Evolutionary conservation across 1,140 invertebrate species (phyloP).

Genomic region (Galendromus occidentalis): DNA sequence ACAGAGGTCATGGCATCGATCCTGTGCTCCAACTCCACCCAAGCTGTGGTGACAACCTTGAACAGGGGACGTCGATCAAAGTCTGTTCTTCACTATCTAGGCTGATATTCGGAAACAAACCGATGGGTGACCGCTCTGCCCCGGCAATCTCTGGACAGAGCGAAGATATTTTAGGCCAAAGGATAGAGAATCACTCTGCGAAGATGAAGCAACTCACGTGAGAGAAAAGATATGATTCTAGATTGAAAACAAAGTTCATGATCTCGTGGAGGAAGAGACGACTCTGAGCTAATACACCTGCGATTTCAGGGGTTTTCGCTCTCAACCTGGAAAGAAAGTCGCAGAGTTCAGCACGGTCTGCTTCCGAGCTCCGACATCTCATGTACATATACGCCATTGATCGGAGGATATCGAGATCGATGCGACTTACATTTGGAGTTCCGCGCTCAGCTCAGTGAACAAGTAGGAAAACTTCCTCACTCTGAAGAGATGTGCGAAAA

Average conservation of each 20-base stretch:
- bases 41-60: background rate
- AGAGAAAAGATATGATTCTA: slow-evolving; percentile 3
- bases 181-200: too few species aligned
- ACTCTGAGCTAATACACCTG: background rate
- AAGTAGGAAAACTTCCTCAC: background rate
- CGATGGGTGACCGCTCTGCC: too few species aligned
- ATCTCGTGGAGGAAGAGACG: background rate
- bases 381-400: too few species aligned
- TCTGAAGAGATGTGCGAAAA: background rate
- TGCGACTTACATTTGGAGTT: slow-evolving; percentile 1
- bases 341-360: background rate
- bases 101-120: too few species aligned
- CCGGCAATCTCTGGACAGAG: too few species aligned
- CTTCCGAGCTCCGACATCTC: too few species aligned
- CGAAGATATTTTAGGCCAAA: too few species aligned
- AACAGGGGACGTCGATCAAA: background rate
- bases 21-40: background rate
- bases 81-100: too few species aligned
- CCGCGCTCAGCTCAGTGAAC: background rate
- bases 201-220: background rate
- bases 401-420: background rate
- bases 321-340: background rate
- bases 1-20: slow-evolving; percentile 7
- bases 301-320: background rate
- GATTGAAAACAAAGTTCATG: slow-evolving; percentile 3